Percentiles rank a stretch among this genome's conserved stretches.
These are phyloP conservation scores for Pyrrhia umbra DNA, from an alignment of 2,888 invertebrate species.

Conservation along the genomic window DNA sequence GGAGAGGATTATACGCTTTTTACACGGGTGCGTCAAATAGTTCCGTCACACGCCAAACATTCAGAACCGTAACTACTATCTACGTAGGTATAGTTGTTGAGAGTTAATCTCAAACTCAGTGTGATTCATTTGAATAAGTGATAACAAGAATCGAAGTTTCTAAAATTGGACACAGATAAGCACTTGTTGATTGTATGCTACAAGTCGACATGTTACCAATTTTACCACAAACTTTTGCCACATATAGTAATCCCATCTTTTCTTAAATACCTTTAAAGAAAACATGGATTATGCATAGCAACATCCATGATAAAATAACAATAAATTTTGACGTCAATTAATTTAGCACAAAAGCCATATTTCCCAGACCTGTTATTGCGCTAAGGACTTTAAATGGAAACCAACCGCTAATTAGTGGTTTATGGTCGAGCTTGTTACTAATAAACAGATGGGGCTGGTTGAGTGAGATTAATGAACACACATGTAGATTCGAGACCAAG, in stretches of 20 bases:
- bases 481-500: constrained; percentile 43
- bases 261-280: no score
- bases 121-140: neutral
- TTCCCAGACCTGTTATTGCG: constrained; percentile 5
- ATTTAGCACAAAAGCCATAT: constrained; percentile 4
- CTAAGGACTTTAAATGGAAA: constrained; percentile 24
- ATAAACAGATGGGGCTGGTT: constrained; percentile 21
- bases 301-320: constrained; percentile 1
- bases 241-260: no score
- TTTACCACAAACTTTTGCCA: no score
- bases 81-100: no score
- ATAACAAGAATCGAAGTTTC: neutral
- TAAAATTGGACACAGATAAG: no score
- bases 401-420: constrained; percentile 29
- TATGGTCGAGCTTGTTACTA: constrained; percentile 20
- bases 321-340: constrained; percentile 8
- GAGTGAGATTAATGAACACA: constrained; percentile 40
- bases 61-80: no score
- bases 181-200: no score
- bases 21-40: no score
- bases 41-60: no score
- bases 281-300: no score
- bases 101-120: neutral
- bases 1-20: no score
- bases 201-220: neutral